Conservation (phyloP, 2,888 invertebrate species). For the Volucella inflata region DNA sequence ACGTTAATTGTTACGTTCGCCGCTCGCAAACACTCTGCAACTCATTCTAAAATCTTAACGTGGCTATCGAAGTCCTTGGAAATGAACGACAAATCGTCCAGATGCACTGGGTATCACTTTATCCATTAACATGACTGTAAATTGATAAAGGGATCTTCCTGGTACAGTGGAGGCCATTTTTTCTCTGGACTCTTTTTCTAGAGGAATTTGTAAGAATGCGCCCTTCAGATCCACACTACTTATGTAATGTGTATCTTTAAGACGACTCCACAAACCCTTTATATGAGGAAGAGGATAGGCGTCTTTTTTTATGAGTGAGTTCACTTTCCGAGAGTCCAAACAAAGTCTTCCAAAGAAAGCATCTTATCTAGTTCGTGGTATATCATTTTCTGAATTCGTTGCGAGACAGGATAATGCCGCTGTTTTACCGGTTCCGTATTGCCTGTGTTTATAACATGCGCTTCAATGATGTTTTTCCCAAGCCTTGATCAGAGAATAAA, state of each 20-base stretch:
- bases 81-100: slow-evolving; percentile 68
- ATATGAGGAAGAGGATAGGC: slow-evolving; percentile 61
- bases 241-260: too few species aligned
- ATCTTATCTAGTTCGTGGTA: slow-evolving; percentile 78
- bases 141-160: slow-evolving; percentile 65
- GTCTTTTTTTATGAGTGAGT: slow-evolving; percentile 42
- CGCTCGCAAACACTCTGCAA: slow-evolving; percentile 43
- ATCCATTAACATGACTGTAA: slow-evolving; percentile 63
- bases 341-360: slow-evolving; percentile 75
- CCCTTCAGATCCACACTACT: too few species aligned
- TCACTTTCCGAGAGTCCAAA: slow-evolving; percentile 47
- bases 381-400: slow-evolving; percentile 67
- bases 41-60: slow-evolving; percentile 44
- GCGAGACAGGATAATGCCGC: slow-evolving; percentile 67
- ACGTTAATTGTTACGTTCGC: slow-evolving; percentile 71
- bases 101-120: slow-evolving; percentile 49
- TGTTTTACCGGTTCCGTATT: slow-evolving; percentile 67
- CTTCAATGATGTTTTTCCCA: slow-evolving; percentile 56
- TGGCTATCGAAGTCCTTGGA: slow-evolving; percentile 60
- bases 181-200: too few species aligned
- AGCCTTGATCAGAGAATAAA: slow-evolving; percentile 19
- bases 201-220: too few species aligned
- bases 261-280: too few species aligned
- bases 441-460: slow-evolving; percentile 67
- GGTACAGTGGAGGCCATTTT: slow-evolving; percentile 59